These are phyloP conservation scores for Streptopelia turtur DNA, from an alignment of 2,797 vertebrate species.

Conservation along the genomic window DNA sequence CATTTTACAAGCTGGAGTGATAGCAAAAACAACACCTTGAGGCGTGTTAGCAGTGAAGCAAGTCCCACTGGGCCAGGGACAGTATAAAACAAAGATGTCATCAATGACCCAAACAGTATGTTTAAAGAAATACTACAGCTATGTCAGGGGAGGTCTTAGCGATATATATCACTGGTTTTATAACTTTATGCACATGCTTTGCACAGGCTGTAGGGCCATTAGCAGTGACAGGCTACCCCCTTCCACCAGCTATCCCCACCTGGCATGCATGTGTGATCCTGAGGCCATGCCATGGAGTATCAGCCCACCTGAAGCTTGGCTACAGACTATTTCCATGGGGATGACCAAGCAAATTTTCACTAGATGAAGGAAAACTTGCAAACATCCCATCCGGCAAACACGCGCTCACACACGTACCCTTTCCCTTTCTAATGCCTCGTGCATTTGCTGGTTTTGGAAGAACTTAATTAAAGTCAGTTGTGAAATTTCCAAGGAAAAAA, in stretches of 20 bases:
- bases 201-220: neutral
- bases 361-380: neutral
- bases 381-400: neutral
- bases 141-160: fast-evolving
- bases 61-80: neutral
- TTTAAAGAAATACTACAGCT: neutral
- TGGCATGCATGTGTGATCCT: neutral
- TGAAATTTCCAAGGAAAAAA: slow-evolving; percentile 39
- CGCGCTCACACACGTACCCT: fast-evolving
- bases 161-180: neutral
- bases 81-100: neutral
- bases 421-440: neutral
- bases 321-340: neutral
- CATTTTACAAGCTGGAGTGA: neutral
- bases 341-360: neutral
- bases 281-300: fast-evolving
- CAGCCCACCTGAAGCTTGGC: slow-evolving; percentile 13
- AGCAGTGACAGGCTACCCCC: neutral
- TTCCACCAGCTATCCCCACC: neutral
- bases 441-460: neutral
- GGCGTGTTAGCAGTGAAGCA: neutral
- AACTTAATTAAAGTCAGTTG: slow-evolving; percentile 64
- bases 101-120: neutral
- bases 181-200: neutral
- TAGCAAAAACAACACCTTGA: neutral